A percentile compares a stretch with the other conserved stretches of the same genome.
These are phyloP conservation scores for Ceratina australensis DNA, from an alignment of 1,140 invertebrate species.

Conservation along the genomic window DNA sequence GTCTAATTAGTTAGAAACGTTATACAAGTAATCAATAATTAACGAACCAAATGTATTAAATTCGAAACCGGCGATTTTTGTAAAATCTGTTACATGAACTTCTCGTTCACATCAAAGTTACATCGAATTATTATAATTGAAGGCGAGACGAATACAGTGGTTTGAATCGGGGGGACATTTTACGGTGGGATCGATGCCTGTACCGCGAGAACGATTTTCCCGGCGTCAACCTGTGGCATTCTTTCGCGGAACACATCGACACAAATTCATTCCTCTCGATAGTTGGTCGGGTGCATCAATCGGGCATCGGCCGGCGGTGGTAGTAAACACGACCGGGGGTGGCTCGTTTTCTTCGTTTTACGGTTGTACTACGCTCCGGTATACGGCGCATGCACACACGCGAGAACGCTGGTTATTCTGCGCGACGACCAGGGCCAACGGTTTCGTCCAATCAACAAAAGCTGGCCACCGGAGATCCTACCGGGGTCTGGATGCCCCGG, in stretches of 20 bases:
- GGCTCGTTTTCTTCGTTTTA: constrained; percentile 51
- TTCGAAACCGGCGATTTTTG: no score
- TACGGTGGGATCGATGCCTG: not conserved
- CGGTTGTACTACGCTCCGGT: constrained; percentile 33
- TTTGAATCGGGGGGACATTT: not conserved
- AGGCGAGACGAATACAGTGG: not conserved
- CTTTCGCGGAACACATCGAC: constrained; percentile 57
- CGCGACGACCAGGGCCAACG: constrained; percentile 2
- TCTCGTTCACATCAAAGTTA: no score
- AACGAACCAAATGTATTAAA: no score
- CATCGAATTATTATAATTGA: not conserved
- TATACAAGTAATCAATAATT: no score
- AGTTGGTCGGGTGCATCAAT: constrained; percentile 62
- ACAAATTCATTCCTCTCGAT: constrained; percentile 62
- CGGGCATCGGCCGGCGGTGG: constrained; percentile 43
- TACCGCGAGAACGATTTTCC: constrained; percentile 46
- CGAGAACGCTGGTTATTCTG: not conserved
- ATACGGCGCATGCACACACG: constrained; percentile 29
- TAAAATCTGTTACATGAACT: no score
- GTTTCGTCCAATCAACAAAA: constrained; percentile 45
- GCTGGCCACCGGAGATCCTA: not conserved
- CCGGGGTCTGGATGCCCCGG: not conserved
- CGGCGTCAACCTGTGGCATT: constrained; percentile 63
- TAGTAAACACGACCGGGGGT: not conserved
- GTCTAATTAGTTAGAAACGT: no score